Percentiles rank a stretch among this genome's conserved stretches.
These are phyloP conservation scores for Cryptoprocta ferox DNA, from an alignment of 2,797 vertebrate species.

Conservation along the genomic window DNA sequence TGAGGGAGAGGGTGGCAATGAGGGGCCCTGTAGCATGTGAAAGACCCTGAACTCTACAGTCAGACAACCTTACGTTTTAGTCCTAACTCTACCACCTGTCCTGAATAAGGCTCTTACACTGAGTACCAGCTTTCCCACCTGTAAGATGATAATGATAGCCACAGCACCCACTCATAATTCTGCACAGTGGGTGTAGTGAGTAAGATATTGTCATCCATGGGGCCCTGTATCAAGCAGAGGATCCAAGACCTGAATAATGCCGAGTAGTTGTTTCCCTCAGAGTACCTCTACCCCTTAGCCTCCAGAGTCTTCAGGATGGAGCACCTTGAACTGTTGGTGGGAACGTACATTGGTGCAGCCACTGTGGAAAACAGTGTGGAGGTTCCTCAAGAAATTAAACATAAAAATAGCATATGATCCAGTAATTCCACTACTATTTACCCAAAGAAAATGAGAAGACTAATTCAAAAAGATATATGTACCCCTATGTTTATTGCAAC, in stretches of 20 bases:
- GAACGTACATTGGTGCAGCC: neutral
- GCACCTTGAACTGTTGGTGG: neutral
- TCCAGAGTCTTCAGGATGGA: neutral
- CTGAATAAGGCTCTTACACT: neutral
- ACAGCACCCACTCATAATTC: neutral
- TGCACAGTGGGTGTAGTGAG: accelerated
- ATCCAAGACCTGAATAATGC: neutral
- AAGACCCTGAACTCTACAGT: neutral
- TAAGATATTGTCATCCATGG: neutral
- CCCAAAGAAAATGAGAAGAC: neutral
- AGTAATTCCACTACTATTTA: neutral
- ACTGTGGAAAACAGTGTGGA: neutral
- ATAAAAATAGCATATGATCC: neutral
- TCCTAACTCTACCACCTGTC: neutral
- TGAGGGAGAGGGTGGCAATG: neutral
- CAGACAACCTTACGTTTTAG: neutral
- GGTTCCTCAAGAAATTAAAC: neutral
- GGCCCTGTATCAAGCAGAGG: neutral
- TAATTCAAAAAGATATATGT: neutral
- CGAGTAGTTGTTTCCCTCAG: neutral
- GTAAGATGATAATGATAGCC: neutral
- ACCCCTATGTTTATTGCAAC: neutral
- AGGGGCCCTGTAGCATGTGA: neutral
- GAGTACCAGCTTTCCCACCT: neutral
- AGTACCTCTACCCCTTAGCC: neutral